phyloP scores from a whole-genome alignment of 2,888 invertebrate genomes.

The Hirudinaria manillensis region DNA sequence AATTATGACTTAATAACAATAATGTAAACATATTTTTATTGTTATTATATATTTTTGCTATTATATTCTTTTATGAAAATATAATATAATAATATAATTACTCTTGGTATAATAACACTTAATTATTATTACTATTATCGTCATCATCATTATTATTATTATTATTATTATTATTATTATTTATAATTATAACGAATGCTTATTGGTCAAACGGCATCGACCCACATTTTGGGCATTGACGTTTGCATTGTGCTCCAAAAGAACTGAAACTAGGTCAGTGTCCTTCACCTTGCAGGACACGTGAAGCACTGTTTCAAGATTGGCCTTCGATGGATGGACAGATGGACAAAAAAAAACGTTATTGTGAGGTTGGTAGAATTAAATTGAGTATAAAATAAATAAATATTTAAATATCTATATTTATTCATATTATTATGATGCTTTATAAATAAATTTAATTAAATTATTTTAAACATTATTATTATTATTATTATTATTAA shows the following conservation, averaged over 20 bases:
- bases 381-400: neutral
- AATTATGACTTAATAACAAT: no score
- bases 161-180: neutral
- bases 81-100: no score
- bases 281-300: constrained; percentile 85
- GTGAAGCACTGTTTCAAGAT: constrained; percentile 89
- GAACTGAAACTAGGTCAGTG: constrained; percentile 82
- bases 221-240: constrained; percentile 80
- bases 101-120: no score
- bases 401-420: neutral
- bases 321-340: constrained; percentile 53
- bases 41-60: no score
- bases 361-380: no score
- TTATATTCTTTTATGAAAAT: no score
- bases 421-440: neutral
- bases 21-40: no score
- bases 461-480: neutral
- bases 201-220: neutral
- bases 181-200: neutral
- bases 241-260: constrained; percentile 84
- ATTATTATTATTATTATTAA: neutral
- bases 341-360: neutral
- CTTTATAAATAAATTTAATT: neutral
- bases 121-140: no score
- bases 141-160: neutral